Conservation (phyloP, 1,140 invertebrate genomes). For the Helicoverpa zea region DNA sequence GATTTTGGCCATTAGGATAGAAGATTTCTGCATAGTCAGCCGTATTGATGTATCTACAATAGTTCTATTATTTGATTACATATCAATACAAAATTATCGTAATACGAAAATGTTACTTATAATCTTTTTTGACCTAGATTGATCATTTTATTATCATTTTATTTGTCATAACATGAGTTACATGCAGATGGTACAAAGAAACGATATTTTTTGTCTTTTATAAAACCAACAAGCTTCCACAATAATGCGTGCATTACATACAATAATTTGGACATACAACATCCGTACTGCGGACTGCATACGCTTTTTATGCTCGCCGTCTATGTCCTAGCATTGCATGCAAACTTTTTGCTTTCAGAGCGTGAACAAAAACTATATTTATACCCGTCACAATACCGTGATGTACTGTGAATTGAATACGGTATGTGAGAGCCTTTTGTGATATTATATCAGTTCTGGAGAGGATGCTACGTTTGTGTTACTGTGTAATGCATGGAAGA, state of each 20-base stretch:
- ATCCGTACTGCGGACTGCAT: neutral
- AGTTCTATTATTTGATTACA: too few species aligned
- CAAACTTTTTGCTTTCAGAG: constrained; percentile 38
- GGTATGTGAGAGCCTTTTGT: constrained; percentile 50
- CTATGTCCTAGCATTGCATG: constrained; percentile 24
- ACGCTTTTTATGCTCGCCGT: constrained; percentile 34
- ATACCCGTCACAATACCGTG: constrained; percentile 50
- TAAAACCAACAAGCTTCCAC: constrained; percentile 15
- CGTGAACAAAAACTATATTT: constrained; percentile 50
- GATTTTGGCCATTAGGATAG: neutral
- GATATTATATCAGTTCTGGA: constrained; percentile 33
- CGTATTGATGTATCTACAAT: neutral
- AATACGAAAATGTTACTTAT: too few species aligned
- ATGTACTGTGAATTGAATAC: constrained; percentile 56
- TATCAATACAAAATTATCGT: too few species aligned
- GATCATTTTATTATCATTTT: too few species aligned
- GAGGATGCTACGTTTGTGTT: constrained; percentile 4
- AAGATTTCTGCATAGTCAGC: neutral
- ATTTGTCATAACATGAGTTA: too few species aligned
- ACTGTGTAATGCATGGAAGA: neutral
- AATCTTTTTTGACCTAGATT: too few species aligned
- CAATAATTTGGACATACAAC: neutral
- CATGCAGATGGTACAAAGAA: too few species aligned
- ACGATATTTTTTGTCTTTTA: too few species aligned
- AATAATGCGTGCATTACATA: constrained; percentile 23